A percentile compares a stretch with the other conserved stretches of the same genome.
Evolutionary conservation across 2,113 vertebrate species (phyloP).

Genomic region (Ammodytes marinus): DNA sequence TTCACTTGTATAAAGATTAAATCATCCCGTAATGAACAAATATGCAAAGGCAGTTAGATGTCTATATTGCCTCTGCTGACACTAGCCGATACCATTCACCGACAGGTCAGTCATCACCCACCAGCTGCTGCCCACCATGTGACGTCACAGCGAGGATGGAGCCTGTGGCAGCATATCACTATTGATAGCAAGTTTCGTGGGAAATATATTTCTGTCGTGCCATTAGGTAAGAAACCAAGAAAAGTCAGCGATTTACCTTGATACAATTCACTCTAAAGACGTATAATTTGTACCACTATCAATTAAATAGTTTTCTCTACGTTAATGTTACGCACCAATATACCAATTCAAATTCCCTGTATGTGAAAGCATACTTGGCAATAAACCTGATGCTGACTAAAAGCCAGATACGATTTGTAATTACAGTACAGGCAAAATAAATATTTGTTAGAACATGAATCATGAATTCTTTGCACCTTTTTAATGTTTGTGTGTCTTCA

Average conservation of each 20-base stretch:
- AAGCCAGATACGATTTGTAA: not conserved
- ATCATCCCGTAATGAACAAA: not conserved
- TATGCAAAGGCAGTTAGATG: not conserved
- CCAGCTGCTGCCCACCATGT: constrained; percentile 95
- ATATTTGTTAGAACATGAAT: not conserved
- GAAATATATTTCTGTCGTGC: constrained; percentile 97
- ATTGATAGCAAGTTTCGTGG: constrained; percentile 98
- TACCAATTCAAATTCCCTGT: too few relatives aligned
- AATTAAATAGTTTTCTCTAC: too few relatives aligned
- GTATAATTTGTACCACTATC: not conserved
- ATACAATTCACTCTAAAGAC: not conserved
- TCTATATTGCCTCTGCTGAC: constrained; percentile 24
- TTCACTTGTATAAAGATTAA: not conserved
- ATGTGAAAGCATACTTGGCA: too few relatives aligned
- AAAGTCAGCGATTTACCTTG: not conserved
- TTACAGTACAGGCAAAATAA: not conserved
- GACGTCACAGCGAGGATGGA: constrained; percentile 93
- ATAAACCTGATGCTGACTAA: too few relatives aligned
- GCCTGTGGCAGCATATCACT: constrained; percentile 95
- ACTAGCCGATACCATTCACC: constrained; percentile 32
- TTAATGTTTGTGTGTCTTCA: constrained; percentile 1
- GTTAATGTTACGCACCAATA: too few relatives aligned
- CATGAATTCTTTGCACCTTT: not conserved
- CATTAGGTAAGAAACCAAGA: constrained; percentile 85
- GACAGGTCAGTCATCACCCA: constrained; percentile 95